Percentiles rank a stretch among this genome's conserved stretches.
Evolutionary conservation across 2,797 vertebrate genomes (phyloP).

Genomic region (Sorex maritimensis): DNA sequence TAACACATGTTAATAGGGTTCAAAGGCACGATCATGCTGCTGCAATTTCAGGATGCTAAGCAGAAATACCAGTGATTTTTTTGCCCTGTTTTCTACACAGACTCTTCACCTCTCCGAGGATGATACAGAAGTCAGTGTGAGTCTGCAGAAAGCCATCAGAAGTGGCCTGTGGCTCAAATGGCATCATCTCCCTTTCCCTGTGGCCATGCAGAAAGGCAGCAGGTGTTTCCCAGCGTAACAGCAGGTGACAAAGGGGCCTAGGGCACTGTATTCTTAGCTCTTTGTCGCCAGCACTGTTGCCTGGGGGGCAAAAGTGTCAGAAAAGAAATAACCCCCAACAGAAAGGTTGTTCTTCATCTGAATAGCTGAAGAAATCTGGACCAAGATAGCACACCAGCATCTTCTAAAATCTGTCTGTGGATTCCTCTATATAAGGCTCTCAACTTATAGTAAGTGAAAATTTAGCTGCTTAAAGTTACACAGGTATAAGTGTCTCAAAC

Average conservation of each 20-base stretch:
- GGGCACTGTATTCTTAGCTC: slow-evolving; percentile 61
- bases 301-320: not conserved
- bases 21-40: not conserved
- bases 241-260: not conserved
- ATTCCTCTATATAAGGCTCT: not conserved
- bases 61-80: not conserved
- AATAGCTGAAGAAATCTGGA: not conserved
- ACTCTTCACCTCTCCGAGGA: not conserved
- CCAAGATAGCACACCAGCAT: not conserved
- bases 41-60: not conserved
- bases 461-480: not conserved
- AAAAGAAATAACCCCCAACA: slow-evolving; percentile 25
- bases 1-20: not conserved
- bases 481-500: not conserved
- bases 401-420: not conserved
- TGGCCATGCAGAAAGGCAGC: not conserved
- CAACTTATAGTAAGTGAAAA: not conserved
- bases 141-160: not conserved
- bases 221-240: not conserved
- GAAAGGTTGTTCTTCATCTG: not conserved
- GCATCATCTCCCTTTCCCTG: not conserved
- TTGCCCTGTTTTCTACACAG: not conserved
- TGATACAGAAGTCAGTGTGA: slow-evolving; percentile 32
- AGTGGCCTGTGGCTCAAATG: not conserved
- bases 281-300: slow-evolving; percentile 30